Conservation (phyloP, 2,888 invertebrate genomes). For the Heteropelma amictum region DNA sequence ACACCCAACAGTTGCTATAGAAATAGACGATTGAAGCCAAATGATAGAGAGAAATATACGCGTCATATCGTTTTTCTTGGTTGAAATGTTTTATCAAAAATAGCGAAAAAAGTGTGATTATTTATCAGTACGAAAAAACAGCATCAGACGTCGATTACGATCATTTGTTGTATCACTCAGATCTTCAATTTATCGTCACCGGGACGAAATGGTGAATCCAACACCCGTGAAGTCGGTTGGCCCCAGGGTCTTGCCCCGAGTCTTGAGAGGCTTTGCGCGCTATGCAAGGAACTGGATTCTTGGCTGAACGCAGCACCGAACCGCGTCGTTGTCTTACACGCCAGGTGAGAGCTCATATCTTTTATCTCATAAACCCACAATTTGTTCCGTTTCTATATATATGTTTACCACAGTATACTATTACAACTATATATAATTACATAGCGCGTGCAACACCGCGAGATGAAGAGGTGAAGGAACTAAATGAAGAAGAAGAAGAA, state of each 20-base stretch:
- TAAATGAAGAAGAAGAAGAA: slow-evolving; percentile 2
- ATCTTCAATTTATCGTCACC: slow-evolving; percentile 91
- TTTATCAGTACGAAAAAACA: too few relatives aligned
- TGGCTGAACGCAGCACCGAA: slow-evolving; percentile 91
- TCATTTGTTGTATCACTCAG: slow-evolving; percentile 78
- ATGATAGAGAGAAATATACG: too few relatives aligned
- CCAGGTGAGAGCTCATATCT: slow-evolving; percentile 81
- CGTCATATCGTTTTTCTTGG: too few relatives aligned
- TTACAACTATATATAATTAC: slow-evolving; percentile 33
- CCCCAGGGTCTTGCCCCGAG: slow-evolving; percentile 92
- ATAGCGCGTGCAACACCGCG: background rate
- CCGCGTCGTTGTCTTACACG: slow-evolving; percentile 92
- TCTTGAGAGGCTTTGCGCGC: slow-evolving; percentile 91
- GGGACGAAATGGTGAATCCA: slow-evolving; percentile 79
- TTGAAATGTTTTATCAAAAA: too few relatives aligned
- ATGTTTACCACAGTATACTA: background rate
- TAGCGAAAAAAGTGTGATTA: too few relatives aligned
- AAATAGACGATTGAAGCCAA: too few relatives aligned
- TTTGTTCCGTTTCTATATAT: slow-evolving; percentile 15
- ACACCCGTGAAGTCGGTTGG: slow-evolving; percentile 88
- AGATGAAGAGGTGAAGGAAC: background rate
- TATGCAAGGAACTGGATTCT: slow-evolving; percentile 95
- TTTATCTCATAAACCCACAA: slow-evolving; percentile 27
- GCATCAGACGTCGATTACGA: too few relatives aligned
- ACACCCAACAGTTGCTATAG: too few relatives aligned